Evolutionary conservation across 2,113 vertebrate species (phyloP).

Genomic region (Mesocricetus auratus): DNA sequence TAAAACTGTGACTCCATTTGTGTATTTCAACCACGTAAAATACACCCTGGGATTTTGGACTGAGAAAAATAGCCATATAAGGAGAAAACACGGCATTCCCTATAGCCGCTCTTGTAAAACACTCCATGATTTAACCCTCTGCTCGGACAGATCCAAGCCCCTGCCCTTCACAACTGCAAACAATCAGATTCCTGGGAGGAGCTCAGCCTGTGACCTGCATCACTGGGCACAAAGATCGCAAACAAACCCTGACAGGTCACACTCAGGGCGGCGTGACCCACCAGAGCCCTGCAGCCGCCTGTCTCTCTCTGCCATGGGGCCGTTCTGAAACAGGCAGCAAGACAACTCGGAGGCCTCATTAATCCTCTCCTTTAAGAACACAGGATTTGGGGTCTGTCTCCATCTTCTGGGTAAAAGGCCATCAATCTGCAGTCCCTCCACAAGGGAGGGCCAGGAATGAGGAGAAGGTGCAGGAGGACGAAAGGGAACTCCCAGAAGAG

Average conservation of each 20-base stretch:
- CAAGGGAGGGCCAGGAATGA: neutral
- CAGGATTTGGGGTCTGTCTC: slow-evolving; percentile 9
- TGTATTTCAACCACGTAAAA: slow-evolving; percentile 84
- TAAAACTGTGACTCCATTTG: slow-evolving; percentile 80
- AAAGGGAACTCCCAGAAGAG: neutral
- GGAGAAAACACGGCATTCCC: slow-evolving; percentile 83
- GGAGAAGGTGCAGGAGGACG: neutral
- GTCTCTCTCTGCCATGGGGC: neutral
- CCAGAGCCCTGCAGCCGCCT: slow-evolving; percentile 51
- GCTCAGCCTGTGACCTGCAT: slow-evolving; percentile 66
- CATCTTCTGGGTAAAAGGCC: slow-evolving; percentile 40
- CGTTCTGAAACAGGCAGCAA: neutral
- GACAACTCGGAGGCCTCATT: slow-evolving; percentile 48
- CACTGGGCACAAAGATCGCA: slow-evolving; percentile 68
- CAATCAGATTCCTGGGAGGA: slow-evolving; percentile 77
- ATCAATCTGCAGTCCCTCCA: slow-evolving; percentile 35
- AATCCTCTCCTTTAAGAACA: slow-evolving; percentile 58
- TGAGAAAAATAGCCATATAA: slow-evolving; percentile 84
- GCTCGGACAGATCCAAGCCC: slow-evolving; percentile 77
- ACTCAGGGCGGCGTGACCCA: slow-evolving; percentile 69
- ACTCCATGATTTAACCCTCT: slow-evolving; percentile 83
- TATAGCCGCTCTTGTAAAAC: slow-evolving; percentile 84
- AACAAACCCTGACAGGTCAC: slow-evolving; percentile 78
- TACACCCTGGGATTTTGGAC: slow-evolving; percentile 80
- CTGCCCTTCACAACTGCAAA: slow-evolving; percentile 78